Evolutionary conservation across 2,888 invertebrate species (phyloP).

Genomic region (Lepidocyrtinus sp.): DNA sequence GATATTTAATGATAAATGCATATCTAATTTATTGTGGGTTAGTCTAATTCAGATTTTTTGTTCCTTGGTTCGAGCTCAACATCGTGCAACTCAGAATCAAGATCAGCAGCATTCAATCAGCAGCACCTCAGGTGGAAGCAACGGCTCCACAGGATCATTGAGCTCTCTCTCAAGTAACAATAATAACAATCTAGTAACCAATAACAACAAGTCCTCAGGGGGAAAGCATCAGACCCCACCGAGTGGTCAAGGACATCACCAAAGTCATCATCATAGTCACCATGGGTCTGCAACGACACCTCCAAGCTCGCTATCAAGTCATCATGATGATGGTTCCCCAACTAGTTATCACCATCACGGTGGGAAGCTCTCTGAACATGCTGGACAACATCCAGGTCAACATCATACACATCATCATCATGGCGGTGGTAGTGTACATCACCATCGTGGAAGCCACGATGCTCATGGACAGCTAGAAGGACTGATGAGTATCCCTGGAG

Average conservation of each 20-base stretch:
- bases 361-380: conserved; percentile 52
- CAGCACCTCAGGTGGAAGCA: conserved; percentile 68
- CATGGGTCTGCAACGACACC: conserved; percentile 60
- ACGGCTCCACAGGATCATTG: conserved; percentile 70
- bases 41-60: too few relatives aligned
- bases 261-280: conserved; percentile 65
- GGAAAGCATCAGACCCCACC: conserved; percentile 68
- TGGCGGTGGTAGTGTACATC: conserved; percentile 51
- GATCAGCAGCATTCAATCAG: conserved; percentile 73
- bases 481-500: conserved; percentile 40
- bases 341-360: conserved; percentile 61
- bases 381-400: conserved; percentile 35
- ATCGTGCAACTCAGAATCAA: conserved; percentile 76
- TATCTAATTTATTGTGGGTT: too few relatives aligned
- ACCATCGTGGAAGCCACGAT: conserved; percentile 28
- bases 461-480: conserved; percentile 50
- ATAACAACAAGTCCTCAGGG: conserved; percentile 74
- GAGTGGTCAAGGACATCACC: conserved; percentile 55
- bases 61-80: conserved; percentile 83
- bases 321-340: conserved; percentile 64
- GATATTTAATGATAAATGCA: too few relatives aligned
- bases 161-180: conserved; percentile 75
- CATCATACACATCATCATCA: conserved; percentile 60
- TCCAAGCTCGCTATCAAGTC: conserved; percentile 59
- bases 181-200: conserved; percentile 71